Percentiles rank a stretch among this genome's conserved stretches.
These are phyloP conservation scores for Panthera tigris DNA, from an alignment of 2,113 vertebrate genomes.

Conservation along the genomic window DNA sequence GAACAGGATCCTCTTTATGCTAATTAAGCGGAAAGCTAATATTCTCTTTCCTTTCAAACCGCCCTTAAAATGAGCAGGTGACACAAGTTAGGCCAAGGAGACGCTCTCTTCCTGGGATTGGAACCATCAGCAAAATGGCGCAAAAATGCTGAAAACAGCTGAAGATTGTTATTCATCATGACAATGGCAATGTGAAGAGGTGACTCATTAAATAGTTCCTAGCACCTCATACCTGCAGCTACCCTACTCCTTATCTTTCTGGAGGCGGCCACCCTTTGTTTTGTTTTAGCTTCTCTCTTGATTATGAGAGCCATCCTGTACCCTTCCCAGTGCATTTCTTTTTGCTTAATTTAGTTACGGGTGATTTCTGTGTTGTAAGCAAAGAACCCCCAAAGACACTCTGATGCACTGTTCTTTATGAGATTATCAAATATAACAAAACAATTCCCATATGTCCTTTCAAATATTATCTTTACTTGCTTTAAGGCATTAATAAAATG, in stretches of 20 bases:
- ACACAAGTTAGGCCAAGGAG: background rate
- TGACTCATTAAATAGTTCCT: background rate
- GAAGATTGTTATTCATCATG: background rate
- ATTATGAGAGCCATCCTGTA: background rate
- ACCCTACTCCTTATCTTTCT: background rate
- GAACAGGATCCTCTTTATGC: background rate
- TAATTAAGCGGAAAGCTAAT: background rate
- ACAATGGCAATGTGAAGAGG: background rate
- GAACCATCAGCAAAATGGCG: background rate
- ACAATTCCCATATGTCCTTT: conserved; percentile 28
- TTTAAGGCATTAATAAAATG: conserved; percentile 57
- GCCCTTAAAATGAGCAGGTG: background rate
- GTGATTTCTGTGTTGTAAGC: conserved; percentile 31
- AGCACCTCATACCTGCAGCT: background rate
- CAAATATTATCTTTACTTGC: conserved; percentile 48
- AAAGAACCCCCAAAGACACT: conserved; percentile 17
- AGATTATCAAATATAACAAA: conserved; percentile 37
- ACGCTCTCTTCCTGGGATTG: background rate
- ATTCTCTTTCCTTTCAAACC: background rate
- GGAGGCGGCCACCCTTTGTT: background rate
- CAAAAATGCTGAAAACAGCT: background rate
- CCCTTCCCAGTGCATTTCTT: background rate
- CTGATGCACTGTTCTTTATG: background rate
- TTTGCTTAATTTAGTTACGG: conserved; percentile 36
- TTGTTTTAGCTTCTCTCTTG: background rate